A percentile compares a stretch with the other conserved stretches of the same genome.
phyloP scores from a whole-genome alignment of 2,113 vertebrate genomes.

The Willisornis vidua region DNA sequence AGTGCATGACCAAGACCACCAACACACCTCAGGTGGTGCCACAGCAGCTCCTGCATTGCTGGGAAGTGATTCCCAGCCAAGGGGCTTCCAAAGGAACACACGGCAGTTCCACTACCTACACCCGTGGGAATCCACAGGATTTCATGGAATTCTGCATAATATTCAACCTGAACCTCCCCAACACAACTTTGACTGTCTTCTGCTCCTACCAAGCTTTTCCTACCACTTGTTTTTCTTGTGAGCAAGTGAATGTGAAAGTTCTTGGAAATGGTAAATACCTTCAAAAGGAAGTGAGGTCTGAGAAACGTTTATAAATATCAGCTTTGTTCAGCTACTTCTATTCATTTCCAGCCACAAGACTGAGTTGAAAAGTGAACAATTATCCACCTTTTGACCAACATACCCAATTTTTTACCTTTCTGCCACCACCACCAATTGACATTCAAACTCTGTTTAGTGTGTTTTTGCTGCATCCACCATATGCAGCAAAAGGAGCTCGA shows the following conservation, averaged over 20 bases:
- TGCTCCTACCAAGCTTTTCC: not conserved
- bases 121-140: too few relatives aligned
- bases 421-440: not conserved
- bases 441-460: fast-evolving
- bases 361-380: not conserved
- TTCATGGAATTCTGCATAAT: too few relatives aligned
- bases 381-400: not conserved
- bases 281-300: not conserved
- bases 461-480: not conserved
- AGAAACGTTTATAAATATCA: not conserved
- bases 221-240: not conserved
- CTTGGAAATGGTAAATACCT: not conserved
- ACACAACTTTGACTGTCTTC: not conserved
- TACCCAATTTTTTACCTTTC: not conserved
- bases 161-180: not conserved
- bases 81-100: not conserved
- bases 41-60: fast-evolving
- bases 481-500: not conserved
- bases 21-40: fast-evolving
- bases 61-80: not conserved
- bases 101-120: too few relatives aligned
- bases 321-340: not conserved
- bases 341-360: not conserved
- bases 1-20: fast-evolving
- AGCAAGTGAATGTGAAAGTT: not conserved